Percentiles rank a stretch among this genome's conserved stretches.
Conservation (phyloP, 2,888 invertebrate species). For the Dastarcus helophoroides region DNA sequence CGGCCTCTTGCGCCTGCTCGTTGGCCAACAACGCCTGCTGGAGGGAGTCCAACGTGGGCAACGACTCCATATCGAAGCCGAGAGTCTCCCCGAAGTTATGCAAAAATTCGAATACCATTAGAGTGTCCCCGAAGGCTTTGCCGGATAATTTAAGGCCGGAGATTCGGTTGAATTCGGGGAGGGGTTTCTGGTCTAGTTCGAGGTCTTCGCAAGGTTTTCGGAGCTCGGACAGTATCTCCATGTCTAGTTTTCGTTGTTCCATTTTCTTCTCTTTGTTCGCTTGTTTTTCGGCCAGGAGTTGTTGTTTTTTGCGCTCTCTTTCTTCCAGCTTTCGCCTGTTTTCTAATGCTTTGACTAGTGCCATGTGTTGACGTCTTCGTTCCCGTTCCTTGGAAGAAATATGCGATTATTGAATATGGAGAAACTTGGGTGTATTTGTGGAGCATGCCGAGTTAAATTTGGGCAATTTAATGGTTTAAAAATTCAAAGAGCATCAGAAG, state of each 20-base stretch:
- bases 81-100: conserved; percentile 93
- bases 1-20: conserved; percentile 64
- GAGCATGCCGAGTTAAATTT: too few species aligned
- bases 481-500: too few species aligned
- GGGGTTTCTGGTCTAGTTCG: conserved; percentile 62
- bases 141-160: conserved; percentile 57
- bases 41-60: conserved; percentile 77
- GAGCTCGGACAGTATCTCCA: conserved; percentile 56
- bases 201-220: conserved; percentile 89
- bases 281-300: conserved; percentile 72
- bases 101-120: conserved; percentile 95
- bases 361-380: conserved; percentile 79
- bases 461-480: too few species aligned
- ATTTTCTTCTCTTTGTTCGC: conserved; percentile 76
- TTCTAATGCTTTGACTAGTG: conserved; percentile 78
- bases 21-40: conserved; percentile 68
- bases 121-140: conserved; percentile 79
- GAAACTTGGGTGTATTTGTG: too few species aligned
- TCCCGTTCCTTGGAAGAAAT: conserved; percentile 93
- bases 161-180: conserved; percentile 65
- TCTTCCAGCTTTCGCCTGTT: conserved; percentile 79
- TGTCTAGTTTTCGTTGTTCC: conserved; percentile 54
- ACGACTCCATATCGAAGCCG: conserved; percentile 80
- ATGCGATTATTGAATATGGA: too few species aligned
- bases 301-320: conserved; percentile 61